Evolutionary conservation across 2,888 invertebrate species (phyloP).

Genomic region (Alsophila aescularia): DNA sequence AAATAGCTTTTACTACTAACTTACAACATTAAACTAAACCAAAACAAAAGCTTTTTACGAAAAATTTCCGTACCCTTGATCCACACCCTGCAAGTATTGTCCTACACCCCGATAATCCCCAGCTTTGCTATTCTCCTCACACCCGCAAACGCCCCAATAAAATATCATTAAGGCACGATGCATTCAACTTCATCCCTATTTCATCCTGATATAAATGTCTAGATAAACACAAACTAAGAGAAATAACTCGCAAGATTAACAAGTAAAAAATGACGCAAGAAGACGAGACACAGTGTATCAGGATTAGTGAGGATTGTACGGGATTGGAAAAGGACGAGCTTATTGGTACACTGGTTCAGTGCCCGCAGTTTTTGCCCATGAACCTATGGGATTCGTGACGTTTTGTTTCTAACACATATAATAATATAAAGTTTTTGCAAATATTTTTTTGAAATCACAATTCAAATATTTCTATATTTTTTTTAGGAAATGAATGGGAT

Average conservation of each 20-base stretch:
- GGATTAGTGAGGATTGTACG: constrained; percentile 47
- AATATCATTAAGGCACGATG: constrained; percentile 23
- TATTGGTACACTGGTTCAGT: constrained; percentile 6
- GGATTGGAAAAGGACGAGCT: constrained; percentile 22
- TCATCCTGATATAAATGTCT: constrained; percentile 47
- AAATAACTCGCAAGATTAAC: constrained; percentile 56
- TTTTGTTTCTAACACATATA: no score
- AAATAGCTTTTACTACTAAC: no score
- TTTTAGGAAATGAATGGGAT: no score
- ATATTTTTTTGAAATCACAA: no score
- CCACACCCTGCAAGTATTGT: neutral
- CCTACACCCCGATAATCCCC: constrained; percentile 7
- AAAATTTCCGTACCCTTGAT: no score
- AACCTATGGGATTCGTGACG: no score
- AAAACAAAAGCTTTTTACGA: no score
- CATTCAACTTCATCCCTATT: constrained; percentile 39
- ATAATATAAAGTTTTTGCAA: no score
- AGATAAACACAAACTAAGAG: constrained; percentile 55
- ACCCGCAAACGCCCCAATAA: constrained; percentile 9
- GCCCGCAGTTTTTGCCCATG: no score
- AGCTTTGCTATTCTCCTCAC: constrained; percentile 1
- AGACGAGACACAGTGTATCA: constrained; percentile 55
- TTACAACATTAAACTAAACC: no score
- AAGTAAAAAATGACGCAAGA: constrained; percentile 57
- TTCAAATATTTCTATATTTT: no score